Evolutionary conservation across 2,888 invertebrate genomes (phyloP).

Genomic region (Chymomyza caudatula): DNA sequence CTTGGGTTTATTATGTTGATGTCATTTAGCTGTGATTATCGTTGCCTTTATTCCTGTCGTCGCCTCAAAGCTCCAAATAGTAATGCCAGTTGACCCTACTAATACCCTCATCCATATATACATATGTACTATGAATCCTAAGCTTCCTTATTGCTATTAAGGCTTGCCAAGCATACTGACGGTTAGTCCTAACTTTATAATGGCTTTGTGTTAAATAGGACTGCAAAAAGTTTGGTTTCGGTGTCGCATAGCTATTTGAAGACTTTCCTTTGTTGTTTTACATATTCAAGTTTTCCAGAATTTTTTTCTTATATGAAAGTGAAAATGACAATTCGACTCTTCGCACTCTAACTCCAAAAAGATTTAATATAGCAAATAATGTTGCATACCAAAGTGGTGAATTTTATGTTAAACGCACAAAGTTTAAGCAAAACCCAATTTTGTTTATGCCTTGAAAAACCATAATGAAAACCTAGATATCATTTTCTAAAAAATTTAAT

Average conservation of each 20-base stretch:
- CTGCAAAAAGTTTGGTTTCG: neutral
- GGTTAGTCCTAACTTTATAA: neutral
- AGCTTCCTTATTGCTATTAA: neutral
- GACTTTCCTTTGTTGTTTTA: neutral
- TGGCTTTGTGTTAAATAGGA: neutral
- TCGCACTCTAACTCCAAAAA: no score
- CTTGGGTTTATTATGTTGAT: constrained; percentile 68
- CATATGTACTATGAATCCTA: constrained; percentile 11
- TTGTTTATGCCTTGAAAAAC: no score
- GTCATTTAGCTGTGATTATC: constrained; percentile 67
- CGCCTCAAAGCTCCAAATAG: constrained; percentile 8
- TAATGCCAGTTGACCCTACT: neutral
- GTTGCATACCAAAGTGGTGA: no score
- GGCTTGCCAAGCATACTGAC: neutral
- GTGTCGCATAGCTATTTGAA: neutral
- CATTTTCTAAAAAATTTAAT: no score
- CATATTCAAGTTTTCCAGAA: no score
- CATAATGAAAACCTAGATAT: no score
- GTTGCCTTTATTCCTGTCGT: constrained; percentile 36
- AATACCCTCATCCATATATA: neutral
- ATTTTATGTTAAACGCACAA: no score
- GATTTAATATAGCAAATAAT: no score
- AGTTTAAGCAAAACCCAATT: no score
- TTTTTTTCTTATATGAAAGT: no score
- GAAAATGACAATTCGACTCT: no score